Conservation (phyloP, 2,797 vertebrate genomes). For the Balearica regulorum region DNA sequence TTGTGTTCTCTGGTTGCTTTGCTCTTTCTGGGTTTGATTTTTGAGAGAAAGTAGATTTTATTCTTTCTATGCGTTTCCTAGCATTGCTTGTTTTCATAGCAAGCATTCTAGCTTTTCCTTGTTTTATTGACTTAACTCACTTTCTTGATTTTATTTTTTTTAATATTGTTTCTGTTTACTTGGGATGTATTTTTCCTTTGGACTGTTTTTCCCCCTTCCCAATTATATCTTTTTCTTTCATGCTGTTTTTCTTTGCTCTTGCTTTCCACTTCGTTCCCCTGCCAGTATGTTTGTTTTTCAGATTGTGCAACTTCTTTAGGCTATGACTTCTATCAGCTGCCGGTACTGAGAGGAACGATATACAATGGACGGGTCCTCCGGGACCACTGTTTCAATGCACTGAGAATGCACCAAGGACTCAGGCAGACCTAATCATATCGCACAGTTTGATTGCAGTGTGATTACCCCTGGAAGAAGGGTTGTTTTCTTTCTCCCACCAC, state of each 20-base stretch:
- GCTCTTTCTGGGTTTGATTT: background rate
- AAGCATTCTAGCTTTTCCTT: background rate
- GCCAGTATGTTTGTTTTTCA: conserved; percentile 52
- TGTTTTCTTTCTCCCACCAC: conserved; percentile 49
- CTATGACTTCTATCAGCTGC: conserved; percentile 42
- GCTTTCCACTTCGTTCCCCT: conserved; percentile 35
- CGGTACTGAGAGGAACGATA: background rate
- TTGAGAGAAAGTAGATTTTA: background rate
- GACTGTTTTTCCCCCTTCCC: conserved; percentile 1
- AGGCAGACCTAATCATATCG: conserved; percentile 37
- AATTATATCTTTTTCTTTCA: conserved; percentile 32
- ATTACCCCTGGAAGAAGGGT: conserved; percentile 42
- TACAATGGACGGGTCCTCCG: background rate
- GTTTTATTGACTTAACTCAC: background rate
- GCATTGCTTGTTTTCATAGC: background rate
- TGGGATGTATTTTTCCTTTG: background rate
- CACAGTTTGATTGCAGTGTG: conserved; percentile 58
- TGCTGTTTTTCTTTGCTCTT: conserved; percentile 20
- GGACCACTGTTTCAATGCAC: conserved; percentile 37
- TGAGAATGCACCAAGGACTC: conserved; percentile 37
- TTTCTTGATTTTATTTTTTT: background rate
- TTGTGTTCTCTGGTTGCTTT: background rate
- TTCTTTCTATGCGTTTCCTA: background rate
- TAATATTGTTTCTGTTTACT: background rate
- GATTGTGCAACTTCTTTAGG: conserved; percentile 45